These are phyloP conservation scores for Choristoneura rosaceana DNA, from an alignment of 2,888 invertebrate species.

Conservation along the genomic window DNA sequence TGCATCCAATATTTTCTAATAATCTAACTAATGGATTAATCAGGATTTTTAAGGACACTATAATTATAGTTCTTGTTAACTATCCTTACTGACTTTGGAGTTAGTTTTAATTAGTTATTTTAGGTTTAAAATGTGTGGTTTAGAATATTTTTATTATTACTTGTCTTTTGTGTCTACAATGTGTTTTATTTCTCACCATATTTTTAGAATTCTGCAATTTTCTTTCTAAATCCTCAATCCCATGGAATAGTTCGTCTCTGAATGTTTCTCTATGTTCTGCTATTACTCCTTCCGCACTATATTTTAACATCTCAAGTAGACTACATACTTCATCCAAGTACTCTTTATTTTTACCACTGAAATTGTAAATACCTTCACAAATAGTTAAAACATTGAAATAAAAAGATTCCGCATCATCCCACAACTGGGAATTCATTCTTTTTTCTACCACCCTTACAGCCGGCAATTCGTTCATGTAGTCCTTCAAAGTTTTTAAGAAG, in stretches of 20 bases:
- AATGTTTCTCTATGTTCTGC: conserved; percentile 75
- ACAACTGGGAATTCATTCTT: conserved; percentile 71
- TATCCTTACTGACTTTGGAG: no score
- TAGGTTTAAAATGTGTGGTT: no score
- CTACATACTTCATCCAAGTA: conserved; percentile 59
- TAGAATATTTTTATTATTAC: no score
- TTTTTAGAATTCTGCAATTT: conserved; percentile 52
- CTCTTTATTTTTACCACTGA: conserved; percentile 57
- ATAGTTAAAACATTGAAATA: conserved; percentile 62
- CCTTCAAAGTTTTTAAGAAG: conserved; percentile 65
- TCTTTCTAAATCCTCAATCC: conserved; percentile 57
- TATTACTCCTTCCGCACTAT: conserved; percentile 66
- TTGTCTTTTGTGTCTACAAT: no score
- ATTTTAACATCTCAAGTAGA: conserved; percentile 63
- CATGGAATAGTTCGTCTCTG: conserved; percentile 72
- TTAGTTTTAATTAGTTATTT: no score
- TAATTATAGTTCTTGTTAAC: no score
- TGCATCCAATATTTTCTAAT: no score
- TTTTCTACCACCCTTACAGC: conserved; percentile 70
- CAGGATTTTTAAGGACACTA: no score
- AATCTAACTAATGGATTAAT: no score
- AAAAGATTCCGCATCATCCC: conserved; percentile 74
- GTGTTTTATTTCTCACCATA: conserved; percentile 52
- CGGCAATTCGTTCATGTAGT: conserved; percentile 66
- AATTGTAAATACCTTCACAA: conserved; percentile 66